A percentile compares a stretch with the other conserved stretches of the same genome.
Conservation (phyloP, 2,888 invertebrate species). For the Loripinus fragilis region DNA sequence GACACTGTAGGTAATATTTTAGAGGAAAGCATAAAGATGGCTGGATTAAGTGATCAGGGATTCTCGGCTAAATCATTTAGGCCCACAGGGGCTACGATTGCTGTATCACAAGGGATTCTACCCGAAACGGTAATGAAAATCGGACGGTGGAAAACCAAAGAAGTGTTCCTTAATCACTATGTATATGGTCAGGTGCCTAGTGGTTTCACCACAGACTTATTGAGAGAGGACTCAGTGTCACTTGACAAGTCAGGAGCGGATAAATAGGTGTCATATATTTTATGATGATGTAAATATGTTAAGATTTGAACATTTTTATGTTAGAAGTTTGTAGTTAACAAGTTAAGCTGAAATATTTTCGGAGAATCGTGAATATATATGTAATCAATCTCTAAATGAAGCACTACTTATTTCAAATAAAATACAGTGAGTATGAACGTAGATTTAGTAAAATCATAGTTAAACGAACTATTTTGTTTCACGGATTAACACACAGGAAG, state of each 20-base stretch:
- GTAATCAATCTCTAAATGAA: not conserved
- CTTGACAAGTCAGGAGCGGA: not conserved
- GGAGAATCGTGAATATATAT: not conserved
- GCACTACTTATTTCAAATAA: not conserved
- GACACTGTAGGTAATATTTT: conserved; percentile 19
- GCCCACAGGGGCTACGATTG: conserved; percentile 10
- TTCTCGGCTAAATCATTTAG: conserved; percentile 11
- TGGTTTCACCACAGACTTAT: not conserved
- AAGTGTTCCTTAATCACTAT: conserved; percentile 21
- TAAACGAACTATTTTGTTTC: conserved; percentile 13
- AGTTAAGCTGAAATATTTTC: too few relatives aligned
- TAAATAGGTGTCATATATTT: not conserved
- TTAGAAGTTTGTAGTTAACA: not conserved
- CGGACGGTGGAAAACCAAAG: conserved; percentile 24
- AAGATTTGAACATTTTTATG: not conserved
- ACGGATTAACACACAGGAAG: conserved; percentile 1
- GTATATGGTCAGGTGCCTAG: conserved; percentile 15
- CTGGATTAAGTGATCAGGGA: not conserved
- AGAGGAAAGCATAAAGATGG: conserved; percentile 1
- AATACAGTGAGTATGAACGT: conserved; percentile 21
- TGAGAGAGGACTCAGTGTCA: not conserved
- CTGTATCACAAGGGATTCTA: not conserved
- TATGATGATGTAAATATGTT: conserved; percentile 2
- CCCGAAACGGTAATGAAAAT: conserved; percentile 24
- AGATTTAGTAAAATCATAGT: conserved; percentile 5